Conservation (phyloP, 2,113 vertebrate genomes). For the Entomyzon cyanotis region DNA sequence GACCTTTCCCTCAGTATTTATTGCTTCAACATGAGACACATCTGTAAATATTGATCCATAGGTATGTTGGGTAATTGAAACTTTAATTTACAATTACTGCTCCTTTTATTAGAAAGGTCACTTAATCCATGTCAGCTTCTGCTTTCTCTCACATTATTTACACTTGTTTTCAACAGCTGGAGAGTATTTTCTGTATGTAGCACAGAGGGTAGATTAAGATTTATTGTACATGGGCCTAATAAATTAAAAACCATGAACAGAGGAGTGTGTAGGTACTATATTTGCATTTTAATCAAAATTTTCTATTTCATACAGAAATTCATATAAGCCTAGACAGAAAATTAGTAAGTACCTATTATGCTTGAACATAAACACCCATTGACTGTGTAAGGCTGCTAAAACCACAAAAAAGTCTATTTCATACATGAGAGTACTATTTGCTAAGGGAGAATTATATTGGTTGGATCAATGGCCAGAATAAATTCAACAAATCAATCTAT, state of each 20-base stretch:
- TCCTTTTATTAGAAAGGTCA: conserved; percentile 26
- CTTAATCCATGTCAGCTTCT: conserved; percentile 18
- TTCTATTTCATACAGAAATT: background rate
- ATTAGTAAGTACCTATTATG: background rate
- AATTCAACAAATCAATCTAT: background rate
- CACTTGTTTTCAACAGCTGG: background rate
- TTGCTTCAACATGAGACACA: background rate
- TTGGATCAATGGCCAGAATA: background rate
- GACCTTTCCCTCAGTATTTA: background rate
- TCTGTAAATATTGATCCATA: conserved; percentile 28
- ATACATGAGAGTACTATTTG: background rate
- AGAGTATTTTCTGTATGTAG: background rate
- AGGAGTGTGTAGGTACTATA: background rate
- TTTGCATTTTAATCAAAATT: background rate
- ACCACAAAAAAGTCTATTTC: background rate
- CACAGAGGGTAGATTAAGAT: background rate
- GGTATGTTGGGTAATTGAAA: conserved; percentile 9
- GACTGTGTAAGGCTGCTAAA: background rate
- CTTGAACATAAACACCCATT: background rate
- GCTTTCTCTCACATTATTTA: conserved; percentile 13
- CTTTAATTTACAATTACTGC: conserved; percentile 34
- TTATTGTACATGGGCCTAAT: background rate
- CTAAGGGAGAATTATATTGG: background rate
- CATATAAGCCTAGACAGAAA: background rate
- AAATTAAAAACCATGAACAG: background rate